Percentiles rank a stretch among this genome's conserved stretches.
phyloP scores from a whole-genome alignment of 2,113 vertebrate genomes.

The Ictidomys tridecemlineatus region DNA sequence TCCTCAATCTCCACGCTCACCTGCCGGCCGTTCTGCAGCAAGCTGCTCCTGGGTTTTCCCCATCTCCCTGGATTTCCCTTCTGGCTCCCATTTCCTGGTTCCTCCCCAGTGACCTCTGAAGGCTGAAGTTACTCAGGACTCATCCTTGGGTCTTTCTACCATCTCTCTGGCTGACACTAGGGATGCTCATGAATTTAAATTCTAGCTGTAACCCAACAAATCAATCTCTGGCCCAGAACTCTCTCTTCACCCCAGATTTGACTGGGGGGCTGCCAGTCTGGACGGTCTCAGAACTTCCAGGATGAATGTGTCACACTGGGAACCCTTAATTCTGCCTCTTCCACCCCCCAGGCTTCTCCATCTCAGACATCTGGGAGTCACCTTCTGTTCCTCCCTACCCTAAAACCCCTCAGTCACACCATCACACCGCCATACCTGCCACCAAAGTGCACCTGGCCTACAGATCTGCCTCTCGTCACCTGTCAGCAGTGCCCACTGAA shows the following conservation, averaged over 20 bases:
- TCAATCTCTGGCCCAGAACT: not conserved
- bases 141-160: not conserved
- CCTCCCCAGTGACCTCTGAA: not conserved
- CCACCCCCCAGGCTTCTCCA: not conserved
- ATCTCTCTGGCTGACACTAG: not conserved
- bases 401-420: not conserved
- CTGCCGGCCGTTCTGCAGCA: not conserved
- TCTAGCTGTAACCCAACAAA: not conserved
- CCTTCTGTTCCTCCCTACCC: not conserved
- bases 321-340: not conserved
- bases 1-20: not conserved
- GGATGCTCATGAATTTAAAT: not conserved
- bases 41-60: not conserved
- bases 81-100: not conserved
- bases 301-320: not conserved
- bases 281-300: not conserved
- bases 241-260: not conserved
- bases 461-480: not conserved
- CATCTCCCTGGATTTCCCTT: not conserved
- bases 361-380: constrained; percentile 26
- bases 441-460: not conserved
- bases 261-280: not conserved
- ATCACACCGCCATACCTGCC: not conserved
- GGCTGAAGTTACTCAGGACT: too few relatives aligned
- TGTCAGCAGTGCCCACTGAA: not conserved